Evolutionary conservation across 1,140 invertebrate species (phyloP), one percentile per base, ranked within the genome.

Genomic region (Cepaea nemoralis): DNA sequence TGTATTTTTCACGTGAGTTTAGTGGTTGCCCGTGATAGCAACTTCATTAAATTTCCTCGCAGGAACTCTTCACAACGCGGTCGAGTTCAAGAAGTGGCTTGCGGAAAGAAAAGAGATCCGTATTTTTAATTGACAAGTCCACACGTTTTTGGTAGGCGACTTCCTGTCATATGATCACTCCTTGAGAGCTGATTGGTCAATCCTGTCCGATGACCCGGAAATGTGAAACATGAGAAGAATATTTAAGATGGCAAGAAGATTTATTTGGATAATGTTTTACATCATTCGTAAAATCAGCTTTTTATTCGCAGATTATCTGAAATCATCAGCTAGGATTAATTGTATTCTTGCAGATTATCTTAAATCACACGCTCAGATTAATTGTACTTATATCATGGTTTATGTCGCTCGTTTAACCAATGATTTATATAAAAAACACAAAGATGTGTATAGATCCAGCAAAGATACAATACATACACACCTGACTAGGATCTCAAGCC

Each of bases 81-180:
- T 31, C 59, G 59, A 63, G n/a, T 31, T 31, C 59, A 63, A 63
- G 59, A 63, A 63, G n/a, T 63, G 59, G 27, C 59, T 6, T n/a
- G n/a, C 59, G 59, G 59, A 31, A 63, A 45, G 71, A 74, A 74
- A 74, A 48, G 71, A 48, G 71, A 74, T 74, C 71, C 71, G 42
- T 74, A 74, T 74, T 74, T 74, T 74, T 74, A 74, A 74, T 74
- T 74, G 71, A 74, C 71, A 74, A 45, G 39, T 74, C 71, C 71
- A 45, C 71, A 74, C 71, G 71, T 45, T 42, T 74, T 45, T 45
- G 40, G 39, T 74, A 33, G 71, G 42, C 40, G 42, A 31, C 10
- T 74, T 74, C 42, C 71, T 45, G 71, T 33, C 42, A 74, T 33
- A 42, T 74, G 71, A 74, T 74, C 71, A 19, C 27, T 12, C 71